Percentiles rank a stretch among this genome's conserved stretches.
phyloP scores from a whole-genome alignment of 1,140 invertebrate genomes.

The Probaryconus sp. region DNA sequence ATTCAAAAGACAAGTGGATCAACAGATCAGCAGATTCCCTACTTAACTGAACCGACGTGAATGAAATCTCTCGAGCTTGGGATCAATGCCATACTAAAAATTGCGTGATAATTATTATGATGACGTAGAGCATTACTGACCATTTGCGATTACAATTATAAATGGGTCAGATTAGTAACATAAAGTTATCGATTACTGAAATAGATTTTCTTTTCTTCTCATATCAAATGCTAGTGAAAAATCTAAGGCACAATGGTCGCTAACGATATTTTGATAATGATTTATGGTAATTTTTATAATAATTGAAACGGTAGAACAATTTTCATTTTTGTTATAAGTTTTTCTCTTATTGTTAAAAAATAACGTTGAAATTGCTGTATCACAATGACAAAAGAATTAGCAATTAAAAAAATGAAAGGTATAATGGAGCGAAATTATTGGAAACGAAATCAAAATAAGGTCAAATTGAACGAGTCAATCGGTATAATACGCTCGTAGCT shows the following conservation, averaged over 20 bases:
- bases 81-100: conserved; percentile 42
- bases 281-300: no score
- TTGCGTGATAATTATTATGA: conserved; percentile 46
- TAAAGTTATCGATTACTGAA: no score
- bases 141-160: conserved; percentile 31
- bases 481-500: conserved; percentile 40
- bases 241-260: no score
- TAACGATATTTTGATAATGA: no score
- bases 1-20: conserved; percentile 28
- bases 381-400: not conserved
- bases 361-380: no score
- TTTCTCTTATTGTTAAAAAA: no score
- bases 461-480: conserved; percentile 52
- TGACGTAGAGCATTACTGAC: conserved; percentile 29
- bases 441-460: conserved; percentile 37
- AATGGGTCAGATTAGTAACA: conserved; percentile 15
- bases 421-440: conserved; percentile 5
- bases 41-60: conserved; percentile 28
- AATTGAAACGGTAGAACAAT: no score
- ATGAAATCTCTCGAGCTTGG: conserved; percentile 45
- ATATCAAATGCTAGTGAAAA: no score
- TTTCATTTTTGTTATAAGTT: no score
- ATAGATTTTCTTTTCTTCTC: no score
- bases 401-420: conserved; percentile 9
- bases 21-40: conserved; percentile 43